Percentiles rank a stretch among this genome's conserved stretches.
Evolutionary conservation across 2,113 vertebrate genomes (phyloP).

Genomic region (Notarius quadriscutis): DNA sequence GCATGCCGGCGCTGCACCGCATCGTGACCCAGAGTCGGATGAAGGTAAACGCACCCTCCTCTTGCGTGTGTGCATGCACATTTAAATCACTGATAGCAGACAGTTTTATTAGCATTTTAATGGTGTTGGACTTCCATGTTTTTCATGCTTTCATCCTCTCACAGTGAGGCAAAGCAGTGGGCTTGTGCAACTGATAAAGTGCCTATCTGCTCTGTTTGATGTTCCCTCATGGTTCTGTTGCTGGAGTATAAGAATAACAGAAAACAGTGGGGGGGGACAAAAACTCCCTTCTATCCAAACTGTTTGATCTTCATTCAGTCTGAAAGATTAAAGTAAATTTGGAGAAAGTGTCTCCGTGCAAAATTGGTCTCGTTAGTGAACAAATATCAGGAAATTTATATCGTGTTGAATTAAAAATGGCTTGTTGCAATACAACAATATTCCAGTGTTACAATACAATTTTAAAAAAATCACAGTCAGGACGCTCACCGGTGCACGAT

Average conservation of each 20-base stretch:
- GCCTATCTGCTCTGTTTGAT: slow-evolving; percentile 48
- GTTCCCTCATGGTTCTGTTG: slow-evolving; percentile 45
- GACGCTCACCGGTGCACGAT: not conserved
- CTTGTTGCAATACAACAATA: not conserved
- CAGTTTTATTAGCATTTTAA: slow-evolving; percentile 60
- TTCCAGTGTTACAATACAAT: not conserved
- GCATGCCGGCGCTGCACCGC: slow-evolving; percentile 77
- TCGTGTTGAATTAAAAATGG: too few species aligned
- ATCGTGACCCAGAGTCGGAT: slow-evolving; percentile 79
- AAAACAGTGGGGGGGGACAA: not conserved
- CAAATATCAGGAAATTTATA: not conserved
- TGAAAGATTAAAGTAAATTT: slow-evolving; percentile 29
- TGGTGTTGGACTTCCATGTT: slow-evolving; percentile 20
- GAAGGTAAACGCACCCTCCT: slow-evolving; percentile 79
- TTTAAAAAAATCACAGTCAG: not conserved
- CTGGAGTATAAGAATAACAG: not conserved
- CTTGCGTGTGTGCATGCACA: slow-evolving; percentile 1
- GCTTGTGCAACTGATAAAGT: slow-evolving; percentile 17
- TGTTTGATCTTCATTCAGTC: slow-evolving; percentile 44
- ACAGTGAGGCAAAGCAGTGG: not conserved
- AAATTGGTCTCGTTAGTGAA: not conserved
- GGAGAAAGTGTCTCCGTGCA: not conserved
- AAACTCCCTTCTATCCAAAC: slow-evolving; percentile 7
- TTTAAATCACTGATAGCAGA: slow-evolving; percentile 30
- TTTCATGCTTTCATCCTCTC: slow-evolving; percentile 1